Evolutionary conservation across 2,888 invertebrate genomes (phyloP).

Genomic region (Nudaria mundana): DNA sequence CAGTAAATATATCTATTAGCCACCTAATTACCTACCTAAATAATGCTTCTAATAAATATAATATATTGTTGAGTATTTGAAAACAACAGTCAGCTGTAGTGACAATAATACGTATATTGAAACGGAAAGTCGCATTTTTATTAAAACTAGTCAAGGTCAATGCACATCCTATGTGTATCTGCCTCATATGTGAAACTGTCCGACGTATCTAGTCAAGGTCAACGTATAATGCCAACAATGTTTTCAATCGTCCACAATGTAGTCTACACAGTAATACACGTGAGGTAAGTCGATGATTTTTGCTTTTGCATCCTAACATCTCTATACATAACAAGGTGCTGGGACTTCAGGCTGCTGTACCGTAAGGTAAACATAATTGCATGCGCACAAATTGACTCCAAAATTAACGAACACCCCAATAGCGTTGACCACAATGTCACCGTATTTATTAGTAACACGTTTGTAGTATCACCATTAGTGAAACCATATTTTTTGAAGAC

Average conservation of each 20-base stretch:
- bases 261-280: slow-evolving; percentile 53
- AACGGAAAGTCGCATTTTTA: slow-evolving; percentile 19
- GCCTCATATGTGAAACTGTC: slow-evolving; percentile 45
- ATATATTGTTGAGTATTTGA: not conserved
- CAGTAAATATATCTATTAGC: not conserved
- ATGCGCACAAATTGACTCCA: slow-evolving; percentile 67
- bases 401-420: slow-evolving; percentile 65
- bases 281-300: slow-evolving; percentile 64
- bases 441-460: slow-evolving; percentile 37
- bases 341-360: slow-evolving; percentile 53
- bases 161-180: slow-evolving; percentile 34
- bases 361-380: slow-evolving; percentile 60
- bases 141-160: slow-evolving; percentile 47
- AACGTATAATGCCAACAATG: slow-evolving; percentile 55
- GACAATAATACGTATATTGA: slow-evolving; percentile 7
- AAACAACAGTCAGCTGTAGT: not conserved
- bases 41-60: not conserved
- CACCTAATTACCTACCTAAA: not conserved
- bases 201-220: slow-evolving; percentile 56
- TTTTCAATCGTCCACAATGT: slow-evolving; percentile 55
- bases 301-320: slow-evolving; percentile 45
- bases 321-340: slow-evolving; percentile 59
- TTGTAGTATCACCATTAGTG: slow-evolving; percentile 56
- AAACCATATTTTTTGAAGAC: slow-evolving; percentile 50
- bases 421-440: slow-evolving; percentile 35